Evolutionary conservation across 2,888 invertebrate genomes (phyloP).

Genomic region (Stenodema calcarata): DNA sequence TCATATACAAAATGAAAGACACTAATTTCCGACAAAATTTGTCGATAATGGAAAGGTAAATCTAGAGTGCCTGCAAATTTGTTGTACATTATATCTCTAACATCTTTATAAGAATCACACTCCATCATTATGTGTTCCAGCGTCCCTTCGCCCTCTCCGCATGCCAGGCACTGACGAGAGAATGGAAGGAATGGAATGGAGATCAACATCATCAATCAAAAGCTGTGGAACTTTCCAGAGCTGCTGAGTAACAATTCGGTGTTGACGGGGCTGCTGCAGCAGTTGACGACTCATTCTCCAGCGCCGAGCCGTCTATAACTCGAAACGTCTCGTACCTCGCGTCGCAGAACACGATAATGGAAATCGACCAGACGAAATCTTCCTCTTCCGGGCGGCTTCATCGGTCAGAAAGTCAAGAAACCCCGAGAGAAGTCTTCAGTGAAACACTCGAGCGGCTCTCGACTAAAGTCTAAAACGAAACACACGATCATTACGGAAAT

Average conservation of each 20-base stretch:
- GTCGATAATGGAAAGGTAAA: too few relatives aligned
- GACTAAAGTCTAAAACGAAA: not conserved
- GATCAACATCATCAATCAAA: not conserved
- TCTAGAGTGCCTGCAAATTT: too few relatives aligned
- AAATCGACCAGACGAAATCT: not conserved
- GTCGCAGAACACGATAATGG: not conserved
- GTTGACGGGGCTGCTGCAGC: not conserved
- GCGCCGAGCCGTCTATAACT: not conserved
- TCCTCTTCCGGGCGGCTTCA: not conserved
- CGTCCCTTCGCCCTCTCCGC: too few relatives aligned
- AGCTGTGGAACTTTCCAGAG: not conserved
- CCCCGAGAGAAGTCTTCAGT: not conserved
- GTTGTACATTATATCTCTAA: too few relatives aligned
- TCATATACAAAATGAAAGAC: too few relatives aligned
- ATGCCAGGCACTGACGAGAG: too few relatives aligned
- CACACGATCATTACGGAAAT: not conserved
- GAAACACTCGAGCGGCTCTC: not conserved
- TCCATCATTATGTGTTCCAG: too few relatives aligned
- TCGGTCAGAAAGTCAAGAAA: not conserved
- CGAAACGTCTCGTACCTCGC: not conserved
- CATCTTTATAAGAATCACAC: too few relatives aligned
- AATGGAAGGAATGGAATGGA: not conserved
- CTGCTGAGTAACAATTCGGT: not conserved
- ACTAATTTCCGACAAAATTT: too few relatives aligned
- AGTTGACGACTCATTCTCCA: not conserved